phyloP scores from a whole-genome alignment of 1,140 invertebrate species.

The Portunus trituberculatus region DNA sequence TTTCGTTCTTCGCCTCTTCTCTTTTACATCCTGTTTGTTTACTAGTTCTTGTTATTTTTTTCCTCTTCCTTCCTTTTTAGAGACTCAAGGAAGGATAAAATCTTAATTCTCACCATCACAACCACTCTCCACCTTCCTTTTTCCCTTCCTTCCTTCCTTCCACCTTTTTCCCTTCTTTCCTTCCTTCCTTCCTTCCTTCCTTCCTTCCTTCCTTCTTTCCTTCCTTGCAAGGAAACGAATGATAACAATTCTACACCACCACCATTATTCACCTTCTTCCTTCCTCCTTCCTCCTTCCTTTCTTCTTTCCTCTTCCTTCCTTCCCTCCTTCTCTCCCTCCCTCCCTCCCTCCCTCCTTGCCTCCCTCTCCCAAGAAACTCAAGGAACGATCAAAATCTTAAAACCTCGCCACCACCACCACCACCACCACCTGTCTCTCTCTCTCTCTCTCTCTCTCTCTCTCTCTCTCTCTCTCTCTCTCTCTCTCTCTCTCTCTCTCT shows the following conservation, averaged over 20 bases:
- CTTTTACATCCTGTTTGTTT: neutral
- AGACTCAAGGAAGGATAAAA: too few relatives aligned
- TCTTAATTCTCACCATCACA: neutral
- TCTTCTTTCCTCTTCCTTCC: neutral
- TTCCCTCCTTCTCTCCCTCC: neutral
- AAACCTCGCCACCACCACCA: neutral
- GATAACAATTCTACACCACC: neutral
- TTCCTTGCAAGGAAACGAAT: neutral
- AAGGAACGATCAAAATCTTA: neutral
- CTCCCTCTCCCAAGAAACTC: neutral
- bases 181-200: neutral
- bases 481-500: neutral
- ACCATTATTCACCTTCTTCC: neutral
- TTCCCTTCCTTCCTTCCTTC: neutral
- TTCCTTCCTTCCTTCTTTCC: neutral
- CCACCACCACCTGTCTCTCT: neutral
- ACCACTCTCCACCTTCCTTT: neutral
- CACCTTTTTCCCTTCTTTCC: neutral
- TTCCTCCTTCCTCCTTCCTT: neutral
- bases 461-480: too few relatives aligned
- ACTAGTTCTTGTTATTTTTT: neutral
- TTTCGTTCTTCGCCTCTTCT: neutral
- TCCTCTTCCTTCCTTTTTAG: neutral
- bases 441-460: neutral
- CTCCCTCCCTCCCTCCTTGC: neutral